Base-by-base conservation (phyloP, 2,797 vertebrate species). In the Podargus strigoides region DNA sequence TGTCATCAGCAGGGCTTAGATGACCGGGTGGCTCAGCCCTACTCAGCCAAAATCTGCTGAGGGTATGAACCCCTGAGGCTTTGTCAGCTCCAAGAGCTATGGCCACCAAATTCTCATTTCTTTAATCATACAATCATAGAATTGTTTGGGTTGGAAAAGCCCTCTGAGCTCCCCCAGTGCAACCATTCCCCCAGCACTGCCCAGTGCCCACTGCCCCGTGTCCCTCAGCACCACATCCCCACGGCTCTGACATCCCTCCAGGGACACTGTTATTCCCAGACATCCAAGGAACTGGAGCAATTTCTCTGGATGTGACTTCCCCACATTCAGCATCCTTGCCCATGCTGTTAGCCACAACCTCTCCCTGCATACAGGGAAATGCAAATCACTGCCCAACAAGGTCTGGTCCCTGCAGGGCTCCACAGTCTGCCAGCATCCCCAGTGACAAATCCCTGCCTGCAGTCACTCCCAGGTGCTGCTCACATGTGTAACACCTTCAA, bases 401-500 rank as follows among this genome's bases (percentile, higher is more conserved):
- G 9, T 32, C 67, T 32, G 42, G 22, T 36, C 68, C 76, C 28
- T 2, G 0, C 3, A 30, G 49, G 34, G 50, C 23, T 60, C 17
- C 2, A 1, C 10, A 1, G 4, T 17, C 47, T 5, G 7, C 11
- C 41, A 41, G 26, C 26, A 24, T 44, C 44, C 14, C 23, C 39
- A 0, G 12, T 32, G 67, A 42, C 6, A 2, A n/a, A 14, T 16
- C 58, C 58, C n/a, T n/a, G n/a, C n/a, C n/a, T n/a, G n/a, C n/a
- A n/a, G n/a, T n/a, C n/a, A n/a, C n/a, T 13, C 14, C 11, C 3
- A 5, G 52, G 52, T 3, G 1, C 32, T 30, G 32, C n/a, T 58
- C 18, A 5, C 2, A 0, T 11, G 32, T 6, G 1, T 12, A 6
- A 39, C 63, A 39, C 17, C n/a, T 49, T 12, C 22, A 2, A 2